Evolutionary conservation across 1,140 invertebrate species (phyloP), one percentile per base, ranked within the genome.

Genomic region (Pissodes strobi): DNA sequence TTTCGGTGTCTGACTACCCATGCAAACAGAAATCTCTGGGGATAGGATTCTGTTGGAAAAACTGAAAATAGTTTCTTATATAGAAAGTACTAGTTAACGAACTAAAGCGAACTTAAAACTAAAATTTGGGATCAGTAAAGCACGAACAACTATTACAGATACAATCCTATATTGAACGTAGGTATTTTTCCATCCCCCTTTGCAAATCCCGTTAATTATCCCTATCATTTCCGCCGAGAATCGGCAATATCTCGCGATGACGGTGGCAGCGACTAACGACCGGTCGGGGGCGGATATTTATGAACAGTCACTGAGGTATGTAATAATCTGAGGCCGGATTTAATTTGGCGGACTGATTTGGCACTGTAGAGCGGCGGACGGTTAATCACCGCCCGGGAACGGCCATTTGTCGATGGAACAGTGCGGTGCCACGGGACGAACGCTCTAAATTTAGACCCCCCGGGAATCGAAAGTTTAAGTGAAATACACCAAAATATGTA

Each of bases 241-340:
- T 46, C 15, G 41, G 15, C 58, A 51, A 60, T 60, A 60, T 60
- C 56, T 34, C 21, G 25, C 19, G 27, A 39, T 37, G 46, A 53
- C 46, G 59, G 9, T 18, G 41, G 53, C 23, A 12, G 34, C 46
- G 17, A 21, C 21, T 60, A 60, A 60, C 46, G 58, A 59, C 56
- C 25, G 23, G 30, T 5, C 41, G 9, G 51, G 37, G 61, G 43
- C 59, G 63, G 70, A 83, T 82, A 84, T 84, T 84, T 84, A 84
- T 84, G 82, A 83, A 82, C 82, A 82, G 79, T 83, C 83, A 83
- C 83, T 83, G 82, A 82, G 82, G 82, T 84, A 84, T 84, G 83
- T 84, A 84, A 84, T 84, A 84, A 84, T 84, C 83, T 84, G 81
- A 83, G 80, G 81, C 82, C 74, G 82, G 82, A 84, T 84, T 84